A percentile compares a stretch with the other conserved stretches of the same genome.
Conservation (phyloP, 2,888 invertebrate species). For the Pogonocherus hispidulus region DNA sequence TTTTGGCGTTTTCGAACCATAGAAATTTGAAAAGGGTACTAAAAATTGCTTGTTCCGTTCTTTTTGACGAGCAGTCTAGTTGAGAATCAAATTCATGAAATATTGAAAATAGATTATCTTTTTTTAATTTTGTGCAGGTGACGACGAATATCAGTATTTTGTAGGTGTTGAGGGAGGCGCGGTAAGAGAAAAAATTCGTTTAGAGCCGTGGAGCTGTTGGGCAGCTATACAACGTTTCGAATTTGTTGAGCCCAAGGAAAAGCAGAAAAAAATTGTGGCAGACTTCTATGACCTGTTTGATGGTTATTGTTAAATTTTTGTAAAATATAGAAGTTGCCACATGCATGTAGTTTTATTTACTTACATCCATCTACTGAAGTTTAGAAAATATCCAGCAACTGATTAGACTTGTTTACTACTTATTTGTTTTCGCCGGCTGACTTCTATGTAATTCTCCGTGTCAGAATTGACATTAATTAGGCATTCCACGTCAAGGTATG, state of each 20-base stretch:
- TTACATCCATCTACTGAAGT: too few species aligned
- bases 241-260: background rate
- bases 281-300: constrained; percentile 23
- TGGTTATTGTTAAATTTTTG: constrained; percentile 15
- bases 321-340: background rate
- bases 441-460: background rate
- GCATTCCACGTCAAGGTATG: background rate
- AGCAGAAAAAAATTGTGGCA: background rate
- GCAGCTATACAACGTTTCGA: constrained; percentile 1
- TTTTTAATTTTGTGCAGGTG: constrained; percentile 10
- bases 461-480: background rate
- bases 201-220: constrained; percentile 21
- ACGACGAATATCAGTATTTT: constrained; percentile 28
- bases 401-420: too few species aligned
- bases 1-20: too few species aligned
- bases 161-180: constrained; percentile 5
- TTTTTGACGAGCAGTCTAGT: too few species aligned
- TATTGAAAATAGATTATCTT: too few species aligned
- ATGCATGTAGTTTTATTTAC: too few species aligned
- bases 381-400: too few species aligned
- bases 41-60: too few species aligned
- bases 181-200: background rate
- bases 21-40: too few species aligned
- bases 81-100: too few species aligned
- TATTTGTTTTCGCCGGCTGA: background rate